Evolutionary conservation across 2,888 invertebrate genomes (phyloP).

Genomic region (Malacosoma neustria): DNA sequence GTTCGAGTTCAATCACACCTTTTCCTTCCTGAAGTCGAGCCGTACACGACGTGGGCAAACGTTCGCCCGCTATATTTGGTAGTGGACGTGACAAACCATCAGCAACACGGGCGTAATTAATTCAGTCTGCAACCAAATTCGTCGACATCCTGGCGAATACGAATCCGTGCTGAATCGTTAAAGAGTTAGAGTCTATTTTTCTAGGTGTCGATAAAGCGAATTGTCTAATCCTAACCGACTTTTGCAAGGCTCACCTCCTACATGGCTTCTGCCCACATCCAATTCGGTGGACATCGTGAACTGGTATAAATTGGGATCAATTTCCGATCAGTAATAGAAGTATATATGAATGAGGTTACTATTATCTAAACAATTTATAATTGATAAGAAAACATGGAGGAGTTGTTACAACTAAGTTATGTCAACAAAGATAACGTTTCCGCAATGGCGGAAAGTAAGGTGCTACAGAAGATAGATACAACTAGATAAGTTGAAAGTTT

Average conservation of each 20-base stretch:
- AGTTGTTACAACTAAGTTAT: not conserved
- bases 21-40: slow-evolving; percentile 56
- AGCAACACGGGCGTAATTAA: slow-evolving; percentile 45
- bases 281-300: slow-evolving; percentile 45
- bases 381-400: not conserved
- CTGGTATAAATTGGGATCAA: slow-evolving; percentile 50
- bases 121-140: slow-evolving; percentile 58
- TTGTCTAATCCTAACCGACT: slow-evolving; percentile 53
- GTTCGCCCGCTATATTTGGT: slow-evolving; percentile 59
- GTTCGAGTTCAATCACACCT: slow-evolving; percentile 54
- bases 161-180: slow-evolving; percentile 42
- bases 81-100: slow-evolving; percentile 59
- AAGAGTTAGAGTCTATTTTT: slow-evolving; percentile 39
- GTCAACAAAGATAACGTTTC: slow-evolving; percentile 10
- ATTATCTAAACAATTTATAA: not conserved
- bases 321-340: slow-evolving; percentile 21
- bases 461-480: slow-evolving; percentile 16
- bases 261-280: slow-evolving; percentile 62
- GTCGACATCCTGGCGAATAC: slow-evolving; percentile 33
- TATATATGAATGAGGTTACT: slow-evolving; percentile 8
- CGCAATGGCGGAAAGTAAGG: slow-evolving; percentile 15
- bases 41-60: slow-evolving; percentile 48
- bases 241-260: slow-evolving; percentile 67
- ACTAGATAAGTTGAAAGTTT: slow-evolving; percentile 11
- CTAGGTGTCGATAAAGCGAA: slow-evolving; percentile 23